Evolutionary conservation across 2,113 vertebrate genomes (phyloP).

Genomic region (Chlamydotis undulata): DNA sequence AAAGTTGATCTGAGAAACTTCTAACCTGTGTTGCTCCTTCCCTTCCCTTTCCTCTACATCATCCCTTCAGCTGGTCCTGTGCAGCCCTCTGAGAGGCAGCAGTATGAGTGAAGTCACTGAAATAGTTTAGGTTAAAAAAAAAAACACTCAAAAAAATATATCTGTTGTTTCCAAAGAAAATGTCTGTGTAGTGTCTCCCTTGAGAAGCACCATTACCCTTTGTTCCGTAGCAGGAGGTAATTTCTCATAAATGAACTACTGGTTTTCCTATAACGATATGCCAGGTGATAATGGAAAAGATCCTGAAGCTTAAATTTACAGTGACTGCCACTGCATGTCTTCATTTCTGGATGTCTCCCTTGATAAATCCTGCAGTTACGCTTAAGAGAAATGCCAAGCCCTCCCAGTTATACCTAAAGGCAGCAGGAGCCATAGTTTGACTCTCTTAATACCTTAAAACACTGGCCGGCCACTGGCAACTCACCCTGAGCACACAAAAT

Average conservation of each 20-base stretch:
- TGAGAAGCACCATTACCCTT: not conserved
- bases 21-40: not conserved
- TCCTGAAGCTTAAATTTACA: not conserved
- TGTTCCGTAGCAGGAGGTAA: not conserved
- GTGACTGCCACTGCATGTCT: not conserved
- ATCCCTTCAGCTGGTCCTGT: not conserved
- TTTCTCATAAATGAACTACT: not conserved
- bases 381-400: not conserved
- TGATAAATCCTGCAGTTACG: not conserved
- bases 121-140: not conserved
- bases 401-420: not conserved
- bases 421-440: not conserved
- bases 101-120: not conserved
- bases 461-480: not conserved
- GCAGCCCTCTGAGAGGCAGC: not conserved
- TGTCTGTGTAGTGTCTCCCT: not conserved
- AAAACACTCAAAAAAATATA: not conserved
- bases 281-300: not conserved
- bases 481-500: not conserved
- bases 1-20: not conserved
- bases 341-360: not conserved
- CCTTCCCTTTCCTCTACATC: not conserved
- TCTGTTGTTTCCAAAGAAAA: not conserved
- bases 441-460: not conserved
- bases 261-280: not conserved